Evolutionary conservation across 1,140 invertebrate species (phyloP).

Genomic region (Rhynchophorus ferrugineus): DNA sequence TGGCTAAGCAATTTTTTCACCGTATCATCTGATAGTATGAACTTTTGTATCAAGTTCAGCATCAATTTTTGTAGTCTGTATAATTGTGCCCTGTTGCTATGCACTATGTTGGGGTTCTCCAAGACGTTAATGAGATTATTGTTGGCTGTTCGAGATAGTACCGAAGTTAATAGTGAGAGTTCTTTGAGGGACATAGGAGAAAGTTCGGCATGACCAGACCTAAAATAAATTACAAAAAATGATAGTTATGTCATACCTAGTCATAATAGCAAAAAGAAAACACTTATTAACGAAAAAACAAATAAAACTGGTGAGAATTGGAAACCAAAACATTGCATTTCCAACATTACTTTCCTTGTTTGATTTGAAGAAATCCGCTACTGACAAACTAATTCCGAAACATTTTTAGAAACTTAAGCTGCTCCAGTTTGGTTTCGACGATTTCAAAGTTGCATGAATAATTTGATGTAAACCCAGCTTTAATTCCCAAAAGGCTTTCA

Average conservation of each 20-base stretch:
- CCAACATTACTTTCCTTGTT: neutral
- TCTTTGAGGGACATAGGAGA: conserved; percentile 52
- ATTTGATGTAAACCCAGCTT: too few species aligned
- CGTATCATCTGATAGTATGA: conserved; percentile 43
- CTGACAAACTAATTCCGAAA: too few species aligned
- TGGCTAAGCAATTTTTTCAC: conserved; percentile 22
- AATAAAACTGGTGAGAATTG: neutral
- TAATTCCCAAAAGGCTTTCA: too few species aligned
- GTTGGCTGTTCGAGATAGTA: conserved; percentile 68
- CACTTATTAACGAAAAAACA: neutral
- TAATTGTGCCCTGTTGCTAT: conserved; percentile 50
- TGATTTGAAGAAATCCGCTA: too few species aligned
- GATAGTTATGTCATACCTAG: neutral
- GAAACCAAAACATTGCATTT: neutral
- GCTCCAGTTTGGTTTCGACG: too few species aligned
- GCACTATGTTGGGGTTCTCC: conserved; percentile 43
- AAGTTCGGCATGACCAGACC: conserved; percentile 55
- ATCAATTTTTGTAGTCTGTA: conserved; percentile 61
- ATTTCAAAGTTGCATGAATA: too few species aligned
- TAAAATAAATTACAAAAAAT: conserved; percentile 3
- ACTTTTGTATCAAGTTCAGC: conserved; percentile 62
- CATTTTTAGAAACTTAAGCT: too few species aligned
- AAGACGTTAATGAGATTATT: conserved; percentile 38
- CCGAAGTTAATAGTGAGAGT: conserved; percentile 32
- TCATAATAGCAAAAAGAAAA: neutral